phyloP scores from a whole-genome alignment of 2,888 invertebrate genomes.

The Drosophila algonquin region DNA sequence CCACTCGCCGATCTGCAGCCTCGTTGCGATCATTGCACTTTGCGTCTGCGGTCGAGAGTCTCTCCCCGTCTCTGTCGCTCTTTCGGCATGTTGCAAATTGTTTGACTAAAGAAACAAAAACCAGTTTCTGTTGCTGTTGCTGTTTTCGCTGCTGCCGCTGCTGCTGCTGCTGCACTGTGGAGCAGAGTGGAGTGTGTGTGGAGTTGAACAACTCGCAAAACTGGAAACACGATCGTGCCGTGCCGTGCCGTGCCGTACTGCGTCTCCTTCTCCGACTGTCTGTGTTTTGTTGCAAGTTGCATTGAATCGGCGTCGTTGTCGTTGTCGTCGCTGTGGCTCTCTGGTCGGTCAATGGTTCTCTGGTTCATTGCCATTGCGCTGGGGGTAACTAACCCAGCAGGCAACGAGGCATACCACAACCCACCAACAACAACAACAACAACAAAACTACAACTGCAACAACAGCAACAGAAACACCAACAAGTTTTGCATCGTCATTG shows the following conservation, averaged over 20 bases:
- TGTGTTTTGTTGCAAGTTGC: conserved; percentile 64
- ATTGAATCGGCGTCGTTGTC: conserved; percentile 27
- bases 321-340: conserved; percentile 44
- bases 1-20: conserved; percentile 52
- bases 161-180: conserved; percentile 5
- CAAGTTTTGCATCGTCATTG: conserved; percentile 67
- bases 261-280: conserved; percentile 31
- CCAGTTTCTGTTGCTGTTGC: conserved; percentile 54
- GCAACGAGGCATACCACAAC: conserved; percentile 67
- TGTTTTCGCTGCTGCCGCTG: background rate
- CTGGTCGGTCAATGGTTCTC: conserved; percentile 84
- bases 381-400: conserved; percentile 83
- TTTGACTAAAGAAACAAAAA: conserved; percentile 45
- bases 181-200: background rate
- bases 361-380: conserved; percentile 84
- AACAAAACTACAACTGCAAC: conserved; percentile 18
- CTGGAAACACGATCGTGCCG: conserved; percentile 43
- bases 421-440: conserved; percentile 43
- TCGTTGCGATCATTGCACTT: conserved; percentile 76
- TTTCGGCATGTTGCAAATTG: conserved; percentile 62
- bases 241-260: conserved; percentile 18
- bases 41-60: conserved; percentile 48
- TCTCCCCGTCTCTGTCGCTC: conserved; percentile 23
- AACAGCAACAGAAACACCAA: conserved; percentile 46
- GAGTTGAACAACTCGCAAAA: conserved; percentile 37